Percentiles rank a stretch among this genome's conserved stretches.
Evolutionary conservation across 2,797 vertebrate genomes (phyloP).

Genomic region (Aldrovandia affinis): DNA sequence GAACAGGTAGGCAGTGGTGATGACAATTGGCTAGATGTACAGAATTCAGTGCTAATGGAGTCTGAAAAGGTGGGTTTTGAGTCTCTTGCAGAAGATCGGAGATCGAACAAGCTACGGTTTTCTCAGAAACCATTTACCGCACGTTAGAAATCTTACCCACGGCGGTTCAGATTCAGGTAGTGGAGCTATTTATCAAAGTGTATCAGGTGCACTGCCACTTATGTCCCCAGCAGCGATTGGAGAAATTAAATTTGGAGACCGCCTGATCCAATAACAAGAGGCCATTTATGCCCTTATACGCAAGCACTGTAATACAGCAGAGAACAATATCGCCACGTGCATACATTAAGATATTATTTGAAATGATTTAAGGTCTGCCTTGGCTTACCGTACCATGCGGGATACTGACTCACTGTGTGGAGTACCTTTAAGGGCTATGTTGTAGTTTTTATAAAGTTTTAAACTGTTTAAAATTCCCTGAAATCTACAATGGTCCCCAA

Average conservation of each 20-base stretch:
- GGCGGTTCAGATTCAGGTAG: conserved; percentile 24
- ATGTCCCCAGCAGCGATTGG: conserved; percentile 30
- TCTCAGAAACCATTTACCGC: conserved; percentile 8
- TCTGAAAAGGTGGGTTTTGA: no score
- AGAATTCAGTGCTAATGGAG: no score
- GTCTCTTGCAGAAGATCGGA: no score
- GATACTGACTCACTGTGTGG: neutral
- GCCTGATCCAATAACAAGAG: conserved; percentile 24
- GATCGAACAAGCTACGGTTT: conserved; percentile 7
- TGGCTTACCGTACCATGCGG: neutral
- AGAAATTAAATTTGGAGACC: conserved; percentile 36
- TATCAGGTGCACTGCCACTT: conserved; percentile 35
- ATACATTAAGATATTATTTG: conserved; percentile 16
- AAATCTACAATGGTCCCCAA: neutral
- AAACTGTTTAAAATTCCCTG: neutral
- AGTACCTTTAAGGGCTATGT: neutral
- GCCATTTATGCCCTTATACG: conserved; percentile 27
- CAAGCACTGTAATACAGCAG: conserved; percentile 26
- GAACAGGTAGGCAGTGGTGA: no score
- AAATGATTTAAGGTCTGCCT: conserved; percentile 18
- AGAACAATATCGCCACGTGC: conserved; percentile 15
- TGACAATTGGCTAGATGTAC: no score
- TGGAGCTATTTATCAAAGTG: conserved; percentile 37
- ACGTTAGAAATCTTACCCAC: conserved; percentile 17
- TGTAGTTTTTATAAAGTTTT: neutral